Evolutionary conservation across 2,113 vertebrate species (phyloP).

Genomic region (Oophaga pumilio): DNA sequence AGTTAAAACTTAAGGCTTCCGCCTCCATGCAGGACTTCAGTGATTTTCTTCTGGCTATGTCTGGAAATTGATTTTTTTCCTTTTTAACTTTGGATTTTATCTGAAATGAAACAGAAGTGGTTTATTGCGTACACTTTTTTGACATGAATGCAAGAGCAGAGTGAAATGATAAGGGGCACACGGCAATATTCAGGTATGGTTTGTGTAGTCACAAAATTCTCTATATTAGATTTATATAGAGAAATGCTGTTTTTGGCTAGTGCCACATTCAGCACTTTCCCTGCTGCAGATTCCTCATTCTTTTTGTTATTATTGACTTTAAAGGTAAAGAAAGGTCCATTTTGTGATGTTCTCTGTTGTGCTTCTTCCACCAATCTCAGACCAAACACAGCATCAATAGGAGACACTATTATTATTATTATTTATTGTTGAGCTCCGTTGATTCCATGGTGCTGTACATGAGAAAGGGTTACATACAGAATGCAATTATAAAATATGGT

Average conservation of each 20-base stretch:
- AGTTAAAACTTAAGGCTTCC: slow-evolving; percentile 60
- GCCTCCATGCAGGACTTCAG: slow-evolving; percentile 56
- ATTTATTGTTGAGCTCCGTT: too few species aligned
- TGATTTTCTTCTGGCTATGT: slow-evolving; percentile 47
- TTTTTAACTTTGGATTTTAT: slow-evolving; percentile 38
- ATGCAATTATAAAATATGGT: too few species aligned
- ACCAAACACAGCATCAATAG: too few species aligned
- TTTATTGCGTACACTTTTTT: background rate
- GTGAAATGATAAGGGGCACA: background rate
- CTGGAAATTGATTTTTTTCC: slow-evolving; percentile 37
- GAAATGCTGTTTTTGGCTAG: background rate
- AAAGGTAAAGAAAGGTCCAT: too few species aligned
- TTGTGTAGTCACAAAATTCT: background rate
- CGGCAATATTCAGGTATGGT: background rate
- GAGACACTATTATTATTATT: too few species aligned
- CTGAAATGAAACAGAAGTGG: slow-evolving; percentile 16
- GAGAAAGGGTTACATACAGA: too few species aligned
- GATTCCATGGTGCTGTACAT: too few species aligned
- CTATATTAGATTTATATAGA: background rate
- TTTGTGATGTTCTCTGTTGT: too few species aligned
- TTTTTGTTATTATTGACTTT: background rate
- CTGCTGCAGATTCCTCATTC: background rate
- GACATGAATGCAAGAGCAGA: slow-evolving; percentile 1
- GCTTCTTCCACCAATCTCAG: too few species aligned
- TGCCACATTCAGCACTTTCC: background rate